Evolutionary conservation across 1,140 invertebrate genomes (phyloP), one percentile per base, ranked within the genome.

Genomic region (Drosophila bocki): DNA sequence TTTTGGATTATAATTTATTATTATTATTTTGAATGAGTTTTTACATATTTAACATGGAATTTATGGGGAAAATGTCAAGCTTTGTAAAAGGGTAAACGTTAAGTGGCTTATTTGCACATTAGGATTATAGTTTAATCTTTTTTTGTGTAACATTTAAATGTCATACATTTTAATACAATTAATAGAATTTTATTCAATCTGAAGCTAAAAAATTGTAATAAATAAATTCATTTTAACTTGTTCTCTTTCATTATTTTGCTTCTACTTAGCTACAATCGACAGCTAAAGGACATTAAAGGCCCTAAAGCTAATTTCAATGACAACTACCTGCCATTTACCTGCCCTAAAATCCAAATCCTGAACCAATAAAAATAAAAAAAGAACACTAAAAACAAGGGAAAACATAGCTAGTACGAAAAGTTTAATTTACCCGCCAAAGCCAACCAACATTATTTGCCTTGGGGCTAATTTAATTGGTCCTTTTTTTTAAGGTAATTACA

Each of bases 401-500:
- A 68, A 22, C 13, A 50, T n/a, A 26, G n/a, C 3, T 29, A 22
- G 22, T 17, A 11, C 8, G 19, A 17, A 26, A 51, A 51, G 32
- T 60, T 70, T 50, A 22, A 68, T 65, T 68, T 53, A 29, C 37
- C 37, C 62, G 35, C 1, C 29, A 15, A 32, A 12, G 17, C 13
- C 45, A 19, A 19, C 44, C 37, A 44, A 72, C 48, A 61, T 60
- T 86, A 74, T 83, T 86, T 87, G 75, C 51, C 58, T 74, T 80
- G 51, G 67, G 59, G 53, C 68, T 70, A 80, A 88, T 87, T 80
- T 67, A 87, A 88, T 83, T 83, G 78, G 71, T 67, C 63, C 76
- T 67, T 67, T 76, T 67, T 76, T 69, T 78, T 64, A n/a, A 50
- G 70, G 62, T 74, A 86, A 86, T 88, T 88, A 88, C 65, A 50